Evolutionary conservation across 1,140 invertebrate species (phyloP), one percentile per base, ranked within the genome.

Genomic region (Nixonia krombeini): DNA sequence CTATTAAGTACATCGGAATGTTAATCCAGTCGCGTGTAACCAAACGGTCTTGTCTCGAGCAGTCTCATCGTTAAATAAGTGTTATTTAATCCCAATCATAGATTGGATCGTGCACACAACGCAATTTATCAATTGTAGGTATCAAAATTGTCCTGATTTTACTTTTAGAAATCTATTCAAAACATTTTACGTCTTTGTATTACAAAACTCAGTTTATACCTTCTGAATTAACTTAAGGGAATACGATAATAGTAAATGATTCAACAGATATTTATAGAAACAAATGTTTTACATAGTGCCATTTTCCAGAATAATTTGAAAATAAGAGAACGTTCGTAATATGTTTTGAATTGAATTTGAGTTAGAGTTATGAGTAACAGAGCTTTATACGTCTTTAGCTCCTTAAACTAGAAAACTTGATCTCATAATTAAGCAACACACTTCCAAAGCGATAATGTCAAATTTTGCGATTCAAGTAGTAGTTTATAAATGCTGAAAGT

Each of bases 401-500:
- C 13, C 3, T 37, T 7, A 31, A 46, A 15, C 26, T 8, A 45
- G 28, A 29, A 37, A 17, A 2, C 17, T 31, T 9, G 6, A 38
- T 57, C 18, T 16, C 41, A 44, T 35, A 8, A 44, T 50, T 28
- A 50, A 45, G 35, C 18, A 44, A 9, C 16, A 33, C 26, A 21
- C 13, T 62, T 23, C 18, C 45, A 46, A 52, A 55, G 47, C 41
- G 35, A 51, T 18, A 53, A 28, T 55, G 49, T 64, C 50, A 56
- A 64, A 64, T 42, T 44, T 63, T 41, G 13, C 29, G 29, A 18
- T 55, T 52, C 42, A 38, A 63, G 53, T 18, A 37, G 33, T 66
- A 49, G 42, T 53, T 66, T 66, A 66, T 42, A 66, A 53, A 53
- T 10, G 37, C 58, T 25, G 42, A 55, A 66, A 66, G 58, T 53